These are phyloP conservation scores for Anthoscopus minutus DNA, from an alignment of 2,113 vertebrate species.

Conservation along the genomic window DNA sequence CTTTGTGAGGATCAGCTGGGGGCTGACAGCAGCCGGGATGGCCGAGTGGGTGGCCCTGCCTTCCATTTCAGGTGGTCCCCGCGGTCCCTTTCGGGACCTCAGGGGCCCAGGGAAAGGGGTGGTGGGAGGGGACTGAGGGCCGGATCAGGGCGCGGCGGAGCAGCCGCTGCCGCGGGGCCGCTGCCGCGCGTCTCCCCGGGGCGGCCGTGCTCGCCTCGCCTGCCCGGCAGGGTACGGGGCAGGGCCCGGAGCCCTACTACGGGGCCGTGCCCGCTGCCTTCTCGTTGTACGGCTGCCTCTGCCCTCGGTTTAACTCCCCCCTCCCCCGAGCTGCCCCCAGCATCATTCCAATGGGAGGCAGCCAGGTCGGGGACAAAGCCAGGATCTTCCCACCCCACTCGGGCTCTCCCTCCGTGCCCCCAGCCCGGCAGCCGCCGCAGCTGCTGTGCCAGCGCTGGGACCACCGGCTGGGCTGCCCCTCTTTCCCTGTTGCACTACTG, in stretches of 20 bases:
- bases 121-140: slow-evolving; percentile 45
- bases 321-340: background rate
- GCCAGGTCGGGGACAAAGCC: background rate
- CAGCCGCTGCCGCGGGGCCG: background rate
- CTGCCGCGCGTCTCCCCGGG: background rate
- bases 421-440: background rate
- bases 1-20: slow-evolving; percentile 46
- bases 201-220: background rate
- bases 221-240: background rate
- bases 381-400: background rate
- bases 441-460: slow-evolving; percentile 11
- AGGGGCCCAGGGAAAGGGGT: slow-evolving; percentile 63
- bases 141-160: slow-evolving; percentile 8
- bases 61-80: slow-evolving; percentile 68
- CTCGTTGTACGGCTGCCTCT: background rate
- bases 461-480: slow-evolving; percentile 77
- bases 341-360: background rate
- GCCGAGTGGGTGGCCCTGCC: slow-evolving; percentile 68
- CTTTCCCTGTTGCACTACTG: slow-evolving; percentile 97
- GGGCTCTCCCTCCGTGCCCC: background rate
- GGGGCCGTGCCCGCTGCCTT: background rate
- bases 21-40: slow-evolving; percentile 40
- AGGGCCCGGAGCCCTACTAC: background rate
- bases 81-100: slow-evolving; percentile 59
- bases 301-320: background rate